These are phyloP conservation scores for Apoda limacodes DNA, from an alignment of 2,888 invertebrate genomes.

Conservation along the genomic window DNA sequence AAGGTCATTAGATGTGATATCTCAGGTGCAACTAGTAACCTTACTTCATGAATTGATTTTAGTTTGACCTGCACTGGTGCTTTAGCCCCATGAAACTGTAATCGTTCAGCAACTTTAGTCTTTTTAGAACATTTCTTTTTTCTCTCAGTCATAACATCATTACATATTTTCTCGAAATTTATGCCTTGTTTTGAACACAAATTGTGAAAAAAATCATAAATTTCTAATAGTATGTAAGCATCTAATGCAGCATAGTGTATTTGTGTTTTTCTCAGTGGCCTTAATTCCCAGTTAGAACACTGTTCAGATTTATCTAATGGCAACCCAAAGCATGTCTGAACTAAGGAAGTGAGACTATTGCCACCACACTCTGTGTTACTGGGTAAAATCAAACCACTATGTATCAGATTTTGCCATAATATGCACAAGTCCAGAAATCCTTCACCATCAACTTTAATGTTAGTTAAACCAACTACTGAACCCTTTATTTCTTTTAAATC, in stretches of 20 bases:
- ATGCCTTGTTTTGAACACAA: conserved; percentile 55
- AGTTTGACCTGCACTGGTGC: conserved; percentile 24
- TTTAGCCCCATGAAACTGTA: conserved; percentile 21
- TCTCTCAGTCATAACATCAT: conserved; percentile 67
- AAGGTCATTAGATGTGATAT: conserved; percentile 39
- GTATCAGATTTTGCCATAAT: conserved; percentile 50
- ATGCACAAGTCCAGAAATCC: conserved; percentile 52
- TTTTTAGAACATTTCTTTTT: conserved; percentile 58
- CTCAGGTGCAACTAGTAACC: conserved; percentile 42
- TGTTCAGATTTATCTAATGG: conserved; percentile 89
- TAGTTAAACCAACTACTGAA: conserved; percentile 45
- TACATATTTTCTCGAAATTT: conserved; percentile 74
- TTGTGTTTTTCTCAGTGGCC: conserved; percentile 83
- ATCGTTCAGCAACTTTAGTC: conserved; percentile 34
- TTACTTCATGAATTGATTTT: conserved; percentile 30
- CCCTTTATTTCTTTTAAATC: conserved; percentile 59
- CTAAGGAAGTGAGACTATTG: conserved; percentile 79
- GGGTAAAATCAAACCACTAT: conserved; percentile 41
- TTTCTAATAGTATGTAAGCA: conserved; percentile 86
- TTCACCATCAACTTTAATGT: conserved; percentile 57
- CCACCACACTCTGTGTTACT: conserved; percentile 59
- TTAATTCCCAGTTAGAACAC: conserved; percentile 90
- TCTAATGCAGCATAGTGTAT: conserved; percentile 89
- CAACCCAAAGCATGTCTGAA: conserved; percentile 80
- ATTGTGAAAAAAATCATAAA: conserved; percentile 75